Base-by-base conservation (phyloP, 2,113 vertebrate species). In the Dicerorhinus sumatrensis region DNA sequence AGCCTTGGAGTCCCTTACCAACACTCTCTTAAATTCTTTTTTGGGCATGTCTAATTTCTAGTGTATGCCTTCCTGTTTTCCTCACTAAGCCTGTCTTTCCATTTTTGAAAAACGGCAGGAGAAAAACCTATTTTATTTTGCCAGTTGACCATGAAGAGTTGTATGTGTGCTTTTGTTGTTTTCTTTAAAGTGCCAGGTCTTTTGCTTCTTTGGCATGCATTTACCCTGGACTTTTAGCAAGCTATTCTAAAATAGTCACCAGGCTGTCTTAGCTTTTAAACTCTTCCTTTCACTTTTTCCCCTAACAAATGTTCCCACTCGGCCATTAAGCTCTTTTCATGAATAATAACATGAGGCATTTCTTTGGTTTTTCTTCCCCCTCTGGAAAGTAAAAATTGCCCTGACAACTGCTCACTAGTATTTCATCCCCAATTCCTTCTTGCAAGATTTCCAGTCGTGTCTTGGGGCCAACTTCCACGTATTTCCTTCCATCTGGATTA, bases 101-200 rank as follows among this genome's bases (percentile, higher is more conserved):
- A 98, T 95, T 96, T 98, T 97, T 98, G 95, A 98, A 96, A 98
- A 98, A 98, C 94, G 97, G 96, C 95, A 97, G 70, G 94, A 98
- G 97, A 97, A 97, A 98, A 96, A n/a, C 86, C 97, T 31, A 97
- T 98, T 98, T 97, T 98, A 80, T 94, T 98, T 97, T 98, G 96
- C 98, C 94, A 98, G 92, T 95, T 98, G 94, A 98, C 95, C 98
- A 98, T 97, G 97, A 98, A 98, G 96, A 94, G 94, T 90, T 97
- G 96, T 98, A 89, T 97, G 96, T 95, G 96, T 4, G 97, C 97
- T 96, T 98, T 97, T 98, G 96, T 98, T 98, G 95, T 70, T 89
- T 90, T 79, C 92, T 87, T 97, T 92, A 77, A 95, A 96, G 89
- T 95, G 95, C 98, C 97, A 98, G 92, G 92, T 95, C 97, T 95